Evolutionary conservation across 2,888 invertebrate genomes (phyloP).

Genomic region (Drosophila tanythrix): DNA sequence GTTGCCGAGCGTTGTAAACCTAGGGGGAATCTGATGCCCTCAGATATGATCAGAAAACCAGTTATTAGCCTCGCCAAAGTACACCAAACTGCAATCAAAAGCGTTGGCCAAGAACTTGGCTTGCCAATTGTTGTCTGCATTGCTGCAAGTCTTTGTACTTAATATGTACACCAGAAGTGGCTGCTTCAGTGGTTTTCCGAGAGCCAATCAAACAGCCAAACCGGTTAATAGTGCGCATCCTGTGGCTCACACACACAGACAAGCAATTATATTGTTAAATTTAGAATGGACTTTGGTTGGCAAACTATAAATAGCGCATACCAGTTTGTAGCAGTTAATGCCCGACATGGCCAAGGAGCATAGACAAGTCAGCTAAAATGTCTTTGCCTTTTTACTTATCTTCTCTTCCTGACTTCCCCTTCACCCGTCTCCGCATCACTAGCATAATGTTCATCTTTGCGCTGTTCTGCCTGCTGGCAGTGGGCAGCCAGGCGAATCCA

Average conservation of each 20-base stretch:
- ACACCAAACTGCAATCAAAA: conserved; percentile 44
- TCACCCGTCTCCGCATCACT: not conserved
- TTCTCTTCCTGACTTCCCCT: not conserved
- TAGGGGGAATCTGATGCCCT: conserved; percentile 29
- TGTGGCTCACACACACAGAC: conserved; percentile 47
- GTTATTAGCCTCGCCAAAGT: conserved; percentile 46
- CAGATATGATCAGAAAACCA: conserved; percentile 53
- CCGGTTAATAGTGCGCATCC: conserved; percentile 75
- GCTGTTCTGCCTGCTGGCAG: conserved; percentile 71
- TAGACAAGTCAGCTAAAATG: conserved; percentile 31
- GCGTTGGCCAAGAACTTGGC: conserved; percentile 50
- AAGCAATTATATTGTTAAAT: conserved; percentile 64
- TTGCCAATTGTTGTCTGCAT: conserved; percentile 40
- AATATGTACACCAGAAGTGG: conserved; percentile 72
- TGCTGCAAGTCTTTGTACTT: conserved; percentile 45
- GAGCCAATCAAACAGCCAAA: conserved; percentile 69
- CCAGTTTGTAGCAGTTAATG: conserved; percentile 54
- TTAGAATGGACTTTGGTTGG: conserved; percentile 76
- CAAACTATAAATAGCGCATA: conserved; percentile 66
- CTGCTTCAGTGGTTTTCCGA: conserved; percentile 44
- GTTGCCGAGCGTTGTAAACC: conserved; percentile 10
- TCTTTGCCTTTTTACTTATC: conserved; percentile 4
- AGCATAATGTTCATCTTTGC: conserved; percentile 74
- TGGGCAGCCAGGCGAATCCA: conserved; percentile 73
- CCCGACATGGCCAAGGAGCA: conserved; percentile 16